These are phyloP conservation scores for Anorthoa munda DNA, from an alignment of 2,888 invertebrate genomes.

Conservation along the genomic window DNA sequence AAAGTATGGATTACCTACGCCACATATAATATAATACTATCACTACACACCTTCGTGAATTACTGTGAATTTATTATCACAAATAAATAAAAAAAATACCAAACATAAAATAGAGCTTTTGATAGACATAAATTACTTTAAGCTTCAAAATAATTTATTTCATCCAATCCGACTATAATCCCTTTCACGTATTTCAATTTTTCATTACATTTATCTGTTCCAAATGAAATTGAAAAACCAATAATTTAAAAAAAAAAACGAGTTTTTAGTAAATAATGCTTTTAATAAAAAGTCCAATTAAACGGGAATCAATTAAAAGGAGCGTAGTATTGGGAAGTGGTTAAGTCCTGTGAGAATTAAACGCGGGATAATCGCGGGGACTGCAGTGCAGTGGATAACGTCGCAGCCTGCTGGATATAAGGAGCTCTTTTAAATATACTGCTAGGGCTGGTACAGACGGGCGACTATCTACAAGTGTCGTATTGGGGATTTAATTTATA, in stretches of 20 bases:
- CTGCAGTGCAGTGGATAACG: constrained; percentile 61
- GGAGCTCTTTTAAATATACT: constrained; percentile 54
- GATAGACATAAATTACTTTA: constrained; percentile 1
- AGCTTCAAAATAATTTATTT: constrained; percentile 1
- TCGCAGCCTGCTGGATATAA: constrained; percentile 34
- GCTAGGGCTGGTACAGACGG: constrained; percentile 3
- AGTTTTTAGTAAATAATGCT: constrained; percentile 14
- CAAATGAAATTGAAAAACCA: constrained; percentile 7
- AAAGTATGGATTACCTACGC: too few relatives aligned
- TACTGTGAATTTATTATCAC: not conserved
- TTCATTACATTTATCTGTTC: constrained; percentile 2
- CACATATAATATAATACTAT: too few relatives aligned
- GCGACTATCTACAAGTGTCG: constrained; percentile 1
- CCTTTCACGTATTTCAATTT: constrained; percentile 4
- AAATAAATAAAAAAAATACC: constrained; percentile 5
- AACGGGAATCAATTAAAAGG: constrained; percentile 50
- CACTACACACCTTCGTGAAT: not conserved
- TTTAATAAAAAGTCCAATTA: constrained; percentile 40
- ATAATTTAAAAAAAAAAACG: not conserved
- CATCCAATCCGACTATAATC: not conserved
- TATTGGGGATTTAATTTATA: not conserved
- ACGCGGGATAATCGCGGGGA: constrained; percentile 27
- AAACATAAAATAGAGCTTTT: not conserved
- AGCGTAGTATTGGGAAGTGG: constrained; percentile 1
- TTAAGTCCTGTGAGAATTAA: constrained; percentile 32